Evolutionary conservation across 2,797 vertebrate species (phyloP).

Genomic region (Clarias laeviceps): DNA sequence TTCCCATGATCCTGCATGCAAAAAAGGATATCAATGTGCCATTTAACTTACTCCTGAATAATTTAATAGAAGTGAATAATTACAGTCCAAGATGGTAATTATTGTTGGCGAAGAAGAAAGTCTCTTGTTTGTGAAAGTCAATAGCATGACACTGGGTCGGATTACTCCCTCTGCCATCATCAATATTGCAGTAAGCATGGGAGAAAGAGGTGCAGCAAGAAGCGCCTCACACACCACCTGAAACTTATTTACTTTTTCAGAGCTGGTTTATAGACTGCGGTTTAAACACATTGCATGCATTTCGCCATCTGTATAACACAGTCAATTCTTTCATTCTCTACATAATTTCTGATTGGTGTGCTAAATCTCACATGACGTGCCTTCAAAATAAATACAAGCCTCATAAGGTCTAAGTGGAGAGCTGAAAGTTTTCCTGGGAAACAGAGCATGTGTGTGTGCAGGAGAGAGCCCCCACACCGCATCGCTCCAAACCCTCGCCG

Average conservation of each 20-base stretch:
- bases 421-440: constrained; percentile 55
- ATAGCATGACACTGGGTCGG: constrained; percentile 64
- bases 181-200: constrained; percentile 69
- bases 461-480: constrained; percentile 23
- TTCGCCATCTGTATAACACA: neutral
- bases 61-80: constrained; percentile 81
- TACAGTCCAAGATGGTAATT: constrained; percentile 79
- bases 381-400: neutral
- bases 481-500: constrained; percentile 56
- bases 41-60: constrained; percentile 71
- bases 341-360: neutral
- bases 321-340: neutral
- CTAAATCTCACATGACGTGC: neutral
- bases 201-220: constrained; percentile 41
- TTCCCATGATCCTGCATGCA: constrained; percentile 41
- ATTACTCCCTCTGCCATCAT: constrained; percentile 73
- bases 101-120: constrained; percentile 67
- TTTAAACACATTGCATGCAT: neutral
- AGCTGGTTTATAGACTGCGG: neutral
- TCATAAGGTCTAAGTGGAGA: neutral
- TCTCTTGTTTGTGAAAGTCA: constrained; percentile 67
- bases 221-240: neutral
- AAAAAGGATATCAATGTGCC: constrained; percentile 61
- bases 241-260: constrained; percentile 21
- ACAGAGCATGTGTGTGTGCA: constrained; percentile 50